Base-by-base conservation (phyloP, 2,888 invertebrate species). In the Yponomeuta sedellus region DNA sequence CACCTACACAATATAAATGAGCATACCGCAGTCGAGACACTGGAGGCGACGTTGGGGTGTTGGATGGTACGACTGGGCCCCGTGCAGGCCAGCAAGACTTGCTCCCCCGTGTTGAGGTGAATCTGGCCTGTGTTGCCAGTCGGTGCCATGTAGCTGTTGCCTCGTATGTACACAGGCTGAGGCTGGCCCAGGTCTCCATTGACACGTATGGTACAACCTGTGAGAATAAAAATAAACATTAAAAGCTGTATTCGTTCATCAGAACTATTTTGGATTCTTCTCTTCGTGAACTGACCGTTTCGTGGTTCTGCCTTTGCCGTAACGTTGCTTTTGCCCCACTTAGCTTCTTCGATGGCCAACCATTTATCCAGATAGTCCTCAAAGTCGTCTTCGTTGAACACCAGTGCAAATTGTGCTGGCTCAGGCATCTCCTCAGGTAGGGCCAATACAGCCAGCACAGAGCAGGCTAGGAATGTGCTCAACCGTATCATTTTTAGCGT, bases 91-190 rank as follows among this genome's bases (percentile, higher is more conserved):
- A 89, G 68, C 66, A 72, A 69, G 19, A 89, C 78, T 66, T 83
- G 76, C 28, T 88, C 81, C 2, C 85, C 86, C 1, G 75, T 68
- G 63, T 73, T 80, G 3, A 89, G 75, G 20, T 71, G 73, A 65
- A 88, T 80, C 56, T 71, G 69, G 0, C 88, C 87, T 6, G 77
- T 75, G 72, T 81, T 92, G 19, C 87, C 85, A 39, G 69, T 76
- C 2, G 89, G 79, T 1, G 71, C 67, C 10, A 83, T 34, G 69
- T 82, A 88, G 66, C 80, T 78, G 1, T 85, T 80, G 0, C 86
- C 82, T 61, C 78, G 82, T 1, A 94, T 74, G 71, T 93, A 90
- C 5, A 94, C 83, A 0, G 94, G 94, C 74, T 94, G 94, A 0
- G 92, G 93, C 67, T 91, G 89, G 0, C 85, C 86, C 2, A 93